These are phyloP conservation scores for Helicolenus hilgendorfi DNA, from an alignment of 2,797 vertebrate genomes.

Conservation along the genomic window DNA sequence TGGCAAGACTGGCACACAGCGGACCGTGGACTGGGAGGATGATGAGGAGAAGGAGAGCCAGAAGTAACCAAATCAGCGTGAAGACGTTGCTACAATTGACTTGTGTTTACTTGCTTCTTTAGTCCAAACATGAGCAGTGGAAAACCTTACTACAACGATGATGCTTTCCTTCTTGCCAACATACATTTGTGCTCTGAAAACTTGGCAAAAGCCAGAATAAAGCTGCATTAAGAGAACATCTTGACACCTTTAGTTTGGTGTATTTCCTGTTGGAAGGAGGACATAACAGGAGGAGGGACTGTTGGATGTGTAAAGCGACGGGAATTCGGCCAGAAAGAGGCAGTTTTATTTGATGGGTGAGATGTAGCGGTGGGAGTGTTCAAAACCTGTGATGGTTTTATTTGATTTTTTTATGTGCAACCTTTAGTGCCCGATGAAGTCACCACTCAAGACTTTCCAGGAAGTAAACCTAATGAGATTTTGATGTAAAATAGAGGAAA, in stretches of 20 bases:
- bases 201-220: background rate
- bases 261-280: conserved; percentile 23
- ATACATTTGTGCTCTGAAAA: background rate
- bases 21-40: conserved; percentile 10
- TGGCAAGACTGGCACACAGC: conserved; percentile 58
- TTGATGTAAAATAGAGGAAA: background rate
- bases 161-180: background rate
- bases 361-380: conserved; percentile 18
- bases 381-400: conserved; percentile 56
- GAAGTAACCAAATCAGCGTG: conserved; percentile 22
- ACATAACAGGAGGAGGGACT: background rate
- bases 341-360: conserved; percentile 50
- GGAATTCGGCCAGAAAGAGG: conserved; percentile 37
- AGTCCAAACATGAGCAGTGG: conserved; percentile 9
- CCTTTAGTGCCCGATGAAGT: conserved; percentile 56
- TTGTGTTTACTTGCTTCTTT: background rate
- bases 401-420: conserved; percentile 41
- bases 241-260: conserved; percentile 5
- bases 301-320: background rate
- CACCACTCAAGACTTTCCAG: conserved; percentile 40
- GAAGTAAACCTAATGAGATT: conserved; percentile 16
- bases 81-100: conserved; percentile 1
- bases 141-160: background rate
- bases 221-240: conserved; percentile 17
- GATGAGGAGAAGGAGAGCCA: conserved; percentile 11